A percentile compares a stretch with the other conserved stretches of the same genome.
These are phyloP conservation scores for Cavia porcellus DNA, from an alignment of 2,113 vertebrate species.

Conservation along the genomic window DNA sequence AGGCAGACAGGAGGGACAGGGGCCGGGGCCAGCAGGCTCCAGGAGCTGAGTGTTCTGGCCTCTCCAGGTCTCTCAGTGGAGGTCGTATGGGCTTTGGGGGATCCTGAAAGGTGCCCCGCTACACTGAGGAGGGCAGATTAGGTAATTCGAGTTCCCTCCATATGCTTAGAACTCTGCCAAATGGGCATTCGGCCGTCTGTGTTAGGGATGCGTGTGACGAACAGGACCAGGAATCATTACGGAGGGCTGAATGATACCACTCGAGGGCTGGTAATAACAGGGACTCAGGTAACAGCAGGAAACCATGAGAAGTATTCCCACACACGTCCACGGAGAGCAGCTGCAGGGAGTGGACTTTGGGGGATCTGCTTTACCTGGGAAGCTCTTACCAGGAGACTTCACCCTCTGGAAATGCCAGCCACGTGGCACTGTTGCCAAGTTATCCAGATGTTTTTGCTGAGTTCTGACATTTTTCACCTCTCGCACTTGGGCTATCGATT, in stretches of 20 bases:
- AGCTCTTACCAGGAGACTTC: not conserved
- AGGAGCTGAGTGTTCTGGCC: not conserved
- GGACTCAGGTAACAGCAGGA: not conserved
- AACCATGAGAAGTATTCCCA: rapidly evolving
- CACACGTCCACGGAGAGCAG: rapidly evolving
- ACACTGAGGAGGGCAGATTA: not conserved
- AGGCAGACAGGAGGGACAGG: too few species aligned
- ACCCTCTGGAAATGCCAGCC: rapidly evolving
- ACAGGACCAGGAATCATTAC: not conserved
- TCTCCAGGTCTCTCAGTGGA: rapidly evolving
- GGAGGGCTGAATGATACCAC: not conserved
- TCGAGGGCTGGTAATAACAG: not conserved
- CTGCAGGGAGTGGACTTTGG: rapidly evolving
- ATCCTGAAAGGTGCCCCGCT: not conserved
- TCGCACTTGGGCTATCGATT: conserved; percentile 52
- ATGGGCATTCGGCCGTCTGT: not conserved
- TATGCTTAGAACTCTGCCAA: not conserved
- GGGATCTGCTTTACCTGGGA: rapidly evolving
- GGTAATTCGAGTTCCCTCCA: not conserved
- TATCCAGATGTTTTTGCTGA: not conserved
- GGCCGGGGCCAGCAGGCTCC: not conserved
- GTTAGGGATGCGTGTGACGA: not conserved
- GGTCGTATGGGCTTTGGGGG: rapidly evolving
- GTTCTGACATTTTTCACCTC: not conserved
- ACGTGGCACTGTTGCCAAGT: rapidly evolving